Evolutionary conservation across 2,888 invertebrate species (phyloP), one percentile per base, ranked within the genome.

Genomic region (Folsomia candida): DNA sequence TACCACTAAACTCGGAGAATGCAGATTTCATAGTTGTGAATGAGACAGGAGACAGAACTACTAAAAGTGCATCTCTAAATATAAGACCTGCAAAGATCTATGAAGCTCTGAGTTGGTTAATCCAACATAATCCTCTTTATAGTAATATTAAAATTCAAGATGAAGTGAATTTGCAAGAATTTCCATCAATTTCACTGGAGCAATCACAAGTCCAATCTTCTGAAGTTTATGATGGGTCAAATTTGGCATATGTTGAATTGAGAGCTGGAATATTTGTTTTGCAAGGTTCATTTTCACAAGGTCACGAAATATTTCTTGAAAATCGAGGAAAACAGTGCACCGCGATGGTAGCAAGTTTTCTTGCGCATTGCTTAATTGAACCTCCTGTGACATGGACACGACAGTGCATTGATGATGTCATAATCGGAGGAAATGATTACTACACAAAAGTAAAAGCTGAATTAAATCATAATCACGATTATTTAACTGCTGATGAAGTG

Each of bases 301-400:
- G 24, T 0, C 26, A 66, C 14, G 4, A 11, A 57, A 2, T 25
- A n/a, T 28, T 62, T 20, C 58, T 62, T 57, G 22, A 1, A 28
- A 14, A 28, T 20, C 57, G 71, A 2, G 73, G 73, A 47, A 59
- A 1, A 11, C 73, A 73, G 51, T 73, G 73, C 37, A 60, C 66
- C 18, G 64, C 58, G 1, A 71, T 70, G 65, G 22, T n/a, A 14
- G 66, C 37, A 11, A 1, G 26, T 22, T 64, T 64, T 22, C 18
- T 67, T 27, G 73, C 71, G 1, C 25, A 62, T 58, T 1, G 59
- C 25, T 1, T 28, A 1, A 24, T 71, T 14, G 54, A 62, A 18
- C 24, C 54, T 1, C 22, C 47, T 20, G 1, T 2, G 0, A 61
- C 65, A 3, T 72, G 69, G 69, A 62, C 37, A 9, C 4, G 37